Evolutionary conservation across 1,140 invertebrate species (phyloP), one percentile per base, ranked within the genome.

Genomic region (Coptotermes formosanus): DNA sequence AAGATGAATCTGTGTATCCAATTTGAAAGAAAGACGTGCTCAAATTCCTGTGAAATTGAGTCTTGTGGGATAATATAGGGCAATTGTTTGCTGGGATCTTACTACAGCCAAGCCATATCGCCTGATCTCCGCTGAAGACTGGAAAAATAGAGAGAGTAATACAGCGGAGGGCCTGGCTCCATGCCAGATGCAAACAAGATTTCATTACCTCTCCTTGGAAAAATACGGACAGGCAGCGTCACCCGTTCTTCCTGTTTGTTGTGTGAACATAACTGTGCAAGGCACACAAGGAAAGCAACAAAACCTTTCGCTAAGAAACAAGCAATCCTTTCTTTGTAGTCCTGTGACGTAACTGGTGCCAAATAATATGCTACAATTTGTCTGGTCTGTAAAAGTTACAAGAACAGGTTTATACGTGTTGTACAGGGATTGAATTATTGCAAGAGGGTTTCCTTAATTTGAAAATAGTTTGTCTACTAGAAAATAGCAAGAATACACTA

Each of bases 161-260:
- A 7, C 8, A n/a, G n/a, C 6, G n/a, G 64, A 75, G 25, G 25
- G 14, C n/a, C n/a, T 75, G 64, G 64, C 64, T 75, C n/a, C 64
- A 75, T 30, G 64, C 64, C 64, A 75, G n/a, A 75, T 75, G 64
- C 64, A 75, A 75, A 75, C 64, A 75, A 8, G n/a, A 75, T 75
- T 75, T 75, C 14, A 75, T 4, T 75, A 75, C 64, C 64, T 75
- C 64, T 75, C 64, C 25, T 2, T 8, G n/a, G 64, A 30, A 75
- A 38, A 75, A 30, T 75, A 75, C 64, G 64, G 30, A 75, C 6
- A 30, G 64, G 9, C 25, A 75, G 25, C 64, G n/a, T n/a, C 25
- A n/a, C 7, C 11, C 64, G 7, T 16, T 25, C 64, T 75, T 25
- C n/a, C 64, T 30, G 25, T 75, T 6, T 30, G 19, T 16, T 19